Evolutionary conservation across 2,797 vertebrate genomes (phyloP).

Genomic region (Myripristis murdjan): DNA sequence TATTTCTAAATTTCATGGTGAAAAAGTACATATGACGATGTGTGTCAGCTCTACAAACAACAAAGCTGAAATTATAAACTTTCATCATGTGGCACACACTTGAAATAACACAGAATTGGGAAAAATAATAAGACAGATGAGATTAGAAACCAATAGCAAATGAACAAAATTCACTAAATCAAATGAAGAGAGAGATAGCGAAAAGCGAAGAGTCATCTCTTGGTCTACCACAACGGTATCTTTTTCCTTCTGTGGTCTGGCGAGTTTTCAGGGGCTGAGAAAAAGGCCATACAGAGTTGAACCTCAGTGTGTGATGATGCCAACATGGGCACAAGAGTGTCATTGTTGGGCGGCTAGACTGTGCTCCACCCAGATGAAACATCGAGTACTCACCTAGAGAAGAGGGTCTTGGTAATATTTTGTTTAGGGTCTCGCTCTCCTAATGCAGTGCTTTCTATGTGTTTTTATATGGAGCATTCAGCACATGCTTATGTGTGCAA

Average conservation of each 20-base stretch:
- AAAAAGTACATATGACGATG: not conserved
- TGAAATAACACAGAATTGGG: not conserved
- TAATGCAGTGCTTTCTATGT: not conserved
- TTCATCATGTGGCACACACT: not conserved
- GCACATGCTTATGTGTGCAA: not conserved
- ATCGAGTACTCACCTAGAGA: not conserved
- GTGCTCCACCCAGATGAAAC: constrained; percentile 37
- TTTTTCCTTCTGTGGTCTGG: constrained; percentile 13
- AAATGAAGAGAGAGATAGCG: no score
- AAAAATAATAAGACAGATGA: not conserved
- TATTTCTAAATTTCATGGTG: no score
- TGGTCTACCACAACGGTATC: constrained; percentile 20
- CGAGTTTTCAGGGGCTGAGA: constrained; percentile 23
- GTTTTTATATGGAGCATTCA: not conserved
- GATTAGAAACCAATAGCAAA: not conserved
- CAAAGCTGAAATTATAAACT: no score
- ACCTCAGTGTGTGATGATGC: constrained; percentile 14
- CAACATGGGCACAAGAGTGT: constrained; percentile 43
- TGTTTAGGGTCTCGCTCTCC: constrained; percentile 15
- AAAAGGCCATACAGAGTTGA: constrained; percentile 6
- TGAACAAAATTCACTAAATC: not conserved
- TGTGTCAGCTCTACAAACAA: no score
- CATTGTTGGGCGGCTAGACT: constrained; percentile 50
- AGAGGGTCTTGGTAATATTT: constrained; percentile 6
- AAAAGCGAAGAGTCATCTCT: not conserved